phyloP scores from a whole-genome alignment of 53 echinoderm and acorn worm species.

The Patiria pectinifera region DNA sequence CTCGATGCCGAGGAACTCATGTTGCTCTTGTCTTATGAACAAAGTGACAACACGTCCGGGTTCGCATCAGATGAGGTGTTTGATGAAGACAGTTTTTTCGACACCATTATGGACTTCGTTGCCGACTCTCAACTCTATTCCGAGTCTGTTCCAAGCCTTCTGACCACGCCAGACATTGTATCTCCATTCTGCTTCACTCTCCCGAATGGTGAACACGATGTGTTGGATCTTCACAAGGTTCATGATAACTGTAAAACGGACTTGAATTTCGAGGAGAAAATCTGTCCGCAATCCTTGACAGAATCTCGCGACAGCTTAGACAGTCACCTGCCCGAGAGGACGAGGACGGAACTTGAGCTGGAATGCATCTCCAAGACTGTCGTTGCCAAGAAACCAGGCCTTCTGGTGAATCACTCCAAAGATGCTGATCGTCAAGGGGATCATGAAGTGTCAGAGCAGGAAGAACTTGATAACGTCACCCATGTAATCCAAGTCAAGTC shows the following conservation, averaged over 20 bases:
- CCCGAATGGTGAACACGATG: constrained; percentile 6
- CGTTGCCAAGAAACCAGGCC: not conserved
- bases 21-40: constrained; percentile 9
- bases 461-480: too few relatives aligned
- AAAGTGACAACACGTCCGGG: constrained; percentile 1
- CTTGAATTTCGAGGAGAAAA: too few relatives aligned
- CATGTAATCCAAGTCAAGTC: too few relatives aligned
- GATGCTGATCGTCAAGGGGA: too few relatives aligned
- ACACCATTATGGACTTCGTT: too few relatives aligned
- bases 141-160: too few relatives aligned
- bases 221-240: not conserved
- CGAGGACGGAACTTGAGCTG: constrained; percentile 22
- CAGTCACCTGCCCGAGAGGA: not conserved
- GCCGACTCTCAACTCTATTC: too few relatives aligned
- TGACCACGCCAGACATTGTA: not conserved
- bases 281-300: not conserved
- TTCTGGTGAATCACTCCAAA: too few relatives aligned
- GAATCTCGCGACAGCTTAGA: not conserved
- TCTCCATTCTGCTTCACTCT: constrained; percentile 24
- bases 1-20: constrained; percentile 32
- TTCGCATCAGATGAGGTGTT: constrained; percentile 1
- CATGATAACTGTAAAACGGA: not conserved
- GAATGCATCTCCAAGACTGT: not conserved
- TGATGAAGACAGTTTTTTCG: not conserved
- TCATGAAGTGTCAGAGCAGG: too few relatives aligned